A percentile compares a stretch with the other conserved stretches of the same genome.
phyloP scores from a whole-genome alignment of 1,140 invertebrate genomes.

The Popillia japonica region DNA sequence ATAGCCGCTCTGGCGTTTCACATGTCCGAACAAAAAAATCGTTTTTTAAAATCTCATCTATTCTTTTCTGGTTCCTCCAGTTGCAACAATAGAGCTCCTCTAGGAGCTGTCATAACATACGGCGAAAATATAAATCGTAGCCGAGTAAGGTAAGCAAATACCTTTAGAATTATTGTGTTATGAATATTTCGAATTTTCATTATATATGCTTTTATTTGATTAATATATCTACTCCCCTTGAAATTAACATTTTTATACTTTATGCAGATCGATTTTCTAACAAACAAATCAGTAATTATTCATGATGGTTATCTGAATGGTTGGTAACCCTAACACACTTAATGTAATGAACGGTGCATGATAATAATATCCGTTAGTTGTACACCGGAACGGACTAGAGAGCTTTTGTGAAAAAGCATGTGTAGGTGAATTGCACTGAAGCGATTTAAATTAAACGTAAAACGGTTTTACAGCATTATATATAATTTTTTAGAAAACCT shows the following conservation, averaged over 20 bases:
- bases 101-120: not conserved
- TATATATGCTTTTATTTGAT: not conserved
- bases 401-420: not conserved
- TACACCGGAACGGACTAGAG: not conserved
- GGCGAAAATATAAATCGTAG: not conserved
- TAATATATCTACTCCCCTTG: not conserved
- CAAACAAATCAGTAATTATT: conserved; percentile 4
- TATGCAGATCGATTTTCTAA: not conserved
- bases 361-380: conserved; percentile 7
- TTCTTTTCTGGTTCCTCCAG: not conserved
- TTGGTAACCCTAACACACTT: not conserved
- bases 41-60: not conserved
- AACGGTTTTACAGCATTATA: not conserved
- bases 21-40: not conserved
- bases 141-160: not conserved
- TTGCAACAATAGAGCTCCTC: not conserved
- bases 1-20: not conserved
- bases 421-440: conserved; percentile 6
- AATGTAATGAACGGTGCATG: not conserved
- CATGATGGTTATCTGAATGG: not conserved
- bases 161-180: not conserved
- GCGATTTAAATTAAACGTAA: not conserved
- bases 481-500: not conserved
- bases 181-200: not conserved
- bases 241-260: not conserved